These are phyloP conservation scores for Atherinosoma microstoma DNA, from an alignment of 2,797 vertebrate species.

Conservation along the genomic window DNA sequence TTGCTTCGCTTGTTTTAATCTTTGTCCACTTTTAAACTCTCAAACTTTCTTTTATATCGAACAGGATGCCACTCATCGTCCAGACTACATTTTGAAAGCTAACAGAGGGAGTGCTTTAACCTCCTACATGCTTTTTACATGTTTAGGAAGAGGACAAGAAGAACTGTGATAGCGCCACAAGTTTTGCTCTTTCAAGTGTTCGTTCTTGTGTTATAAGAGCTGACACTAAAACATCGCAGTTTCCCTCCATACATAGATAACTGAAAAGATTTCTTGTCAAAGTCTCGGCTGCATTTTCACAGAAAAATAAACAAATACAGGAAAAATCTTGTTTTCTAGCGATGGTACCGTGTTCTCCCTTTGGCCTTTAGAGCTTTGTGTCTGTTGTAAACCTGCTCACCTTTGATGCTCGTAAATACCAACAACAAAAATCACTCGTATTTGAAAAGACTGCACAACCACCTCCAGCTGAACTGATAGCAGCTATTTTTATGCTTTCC, in stretches of 20 bases:
- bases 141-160: conserved; percentile 4
- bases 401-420: background rate
- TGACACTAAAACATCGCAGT: conserved; percentile 15
- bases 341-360: background rate
- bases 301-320: background rate
- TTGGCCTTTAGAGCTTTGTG: background rate
- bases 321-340: background rate
- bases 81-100: conserved; percentile 24
- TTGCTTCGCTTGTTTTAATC: background rate
- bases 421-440: conserved; percentile 7
- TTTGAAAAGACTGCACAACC: conserved; percentile 18
- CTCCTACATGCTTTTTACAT: conserved; percentile 7
- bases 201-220: background rate
- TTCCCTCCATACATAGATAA: conserved; percentile 5
- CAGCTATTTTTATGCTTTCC: conserved; percentile 39
- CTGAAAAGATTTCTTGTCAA: conserved; percentile 2
- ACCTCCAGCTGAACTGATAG: conserved; percentile 14
- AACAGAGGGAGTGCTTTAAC: background rate
- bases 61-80: conserved; percentile 5
- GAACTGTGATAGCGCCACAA: background rate
- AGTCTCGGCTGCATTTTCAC: background rate
- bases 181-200: background rate
- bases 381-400: background rate
- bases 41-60: background rate
- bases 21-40: background rate